Percentiles rank a stretch among this genome's conserved stretches.
Conservation (phyloP, 2,797 vertebrate genomes). For the Oophaga sylvatica region DNA sequence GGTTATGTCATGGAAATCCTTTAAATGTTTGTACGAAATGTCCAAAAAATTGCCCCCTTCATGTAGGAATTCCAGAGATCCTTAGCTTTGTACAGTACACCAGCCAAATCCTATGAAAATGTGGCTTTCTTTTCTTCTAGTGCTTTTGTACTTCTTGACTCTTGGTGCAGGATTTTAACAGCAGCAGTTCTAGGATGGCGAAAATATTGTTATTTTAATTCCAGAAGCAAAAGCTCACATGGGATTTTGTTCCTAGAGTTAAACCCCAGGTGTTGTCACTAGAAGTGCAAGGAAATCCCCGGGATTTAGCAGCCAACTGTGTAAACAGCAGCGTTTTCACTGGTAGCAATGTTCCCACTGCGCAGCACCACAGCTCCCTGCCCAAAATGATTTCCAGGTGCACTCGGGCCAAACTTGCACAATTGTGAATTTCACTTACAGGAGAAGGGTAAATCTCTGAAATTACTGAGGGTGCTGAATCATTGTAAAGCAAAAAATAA, state of each 20-base stretch:
- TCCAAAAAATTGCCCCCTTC: not conserved
- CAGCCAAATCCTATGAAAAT: not conserved
- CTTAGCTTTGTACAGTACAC: not conserved
- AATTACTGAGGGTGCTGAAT: not conserved
- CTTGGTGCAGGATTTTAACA: not conserved
- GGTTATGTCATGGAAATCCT: too few relatives aligned
- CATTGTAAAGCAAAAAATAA: too few relatives aligned
- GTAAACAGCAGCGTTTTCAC: slow-evolving; percentile 46
- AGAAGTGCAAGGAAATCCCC: slow-evolving; percentile 52
- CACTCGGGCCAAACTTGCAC: slow-evolving; percentile 6
- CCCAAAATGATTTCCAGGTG: slow-evolving; percentile 39
- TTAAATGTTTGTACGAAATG: not conserved
- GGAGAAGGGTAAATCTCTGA: not conserved
- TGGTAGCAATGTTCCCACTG: not conserved
- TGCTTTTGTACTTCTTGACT: not conserved
- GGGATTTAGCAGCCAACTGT: slow-evolving; percentile 57
- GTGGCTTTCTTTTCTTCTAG: not conserved
- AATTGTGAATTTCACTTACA: not conserved
- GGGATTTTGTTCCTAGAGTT: slow-evolving; percentile 28
- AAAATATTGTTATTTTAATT: slow-evolving; percentile 50
- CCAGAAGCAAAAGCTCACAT: slow-evolving; percentile 24
- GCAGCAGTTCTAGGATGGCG: slow-evolving; percentile 11
- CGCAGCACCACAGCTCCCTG: not conserved
- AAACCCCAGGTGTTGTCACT: slow-evolving; percentile 51
- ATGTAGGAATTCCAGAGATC: not conserved